Conservation (phyloP, 2,797 vertebrate genomes). For the Centropyge bicolor region DNA sequence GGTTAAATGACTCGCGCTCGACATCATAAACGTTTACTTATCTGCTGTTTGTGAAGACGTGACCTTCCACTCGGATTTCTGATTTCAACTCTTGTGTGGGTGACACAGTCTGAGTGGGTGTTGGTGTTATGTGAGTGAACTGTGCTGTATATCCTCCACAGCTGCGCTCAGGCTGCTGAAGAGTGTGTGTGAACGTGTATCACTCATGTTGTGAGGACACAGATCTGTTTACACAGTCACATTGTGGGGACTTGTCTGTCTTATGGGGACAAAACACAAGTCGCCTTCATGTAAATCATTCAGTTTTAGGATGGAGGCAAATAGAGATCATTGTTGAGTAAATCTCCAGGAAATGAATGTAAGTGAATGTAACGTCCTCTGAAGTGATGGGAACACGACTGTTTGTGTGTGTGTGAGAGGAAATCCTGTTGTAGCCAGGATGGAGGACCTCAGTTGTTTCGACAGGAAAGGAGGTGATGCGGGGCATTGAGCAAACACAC, state of each 20-base stretch:
- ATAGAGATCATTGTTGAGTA: no score
- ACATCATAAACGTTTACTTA: background rate
- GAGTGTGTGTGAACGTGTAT: constrained; percentile 3
- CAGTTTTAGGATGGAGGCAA: no score
- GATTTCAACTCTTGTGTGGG: rapidly evolving
- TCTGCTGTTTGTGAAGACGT: background rate
- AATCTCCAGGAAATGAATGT: no score
- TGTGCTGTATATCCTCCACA: background rate
- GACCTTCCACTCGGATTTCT: constrained; percentile 8
- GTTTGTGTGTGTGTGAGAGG: constrained; percentile 32
- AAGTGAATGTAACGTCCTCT: no score
- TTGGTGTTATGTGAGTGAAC: background rate
- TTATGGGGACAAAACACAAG: no score
- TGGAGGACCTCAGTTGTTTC: constrained; percentile 52
- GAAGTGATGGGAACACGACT: background rate
- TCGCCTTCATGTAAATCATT: no score
- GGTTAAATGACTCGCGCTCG: background rate
- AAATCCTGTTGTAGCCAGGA: constrained; percentile 47
- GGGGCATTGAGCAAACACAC: constrained; percentile 37
- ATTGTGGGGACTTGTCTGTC: no score
- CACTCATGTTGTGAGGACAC: no score
- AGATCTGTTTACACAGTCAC: no score
- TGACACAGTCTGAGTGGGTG: background rate
- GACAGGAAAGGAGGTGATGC: constrained; percentile 46
- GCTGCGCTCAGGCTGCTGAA: background rate